Evolutionary conservation across 1,140 invertebrate species (phyloP).

Genomic region (Oedothorax gibbosus): DNA sequence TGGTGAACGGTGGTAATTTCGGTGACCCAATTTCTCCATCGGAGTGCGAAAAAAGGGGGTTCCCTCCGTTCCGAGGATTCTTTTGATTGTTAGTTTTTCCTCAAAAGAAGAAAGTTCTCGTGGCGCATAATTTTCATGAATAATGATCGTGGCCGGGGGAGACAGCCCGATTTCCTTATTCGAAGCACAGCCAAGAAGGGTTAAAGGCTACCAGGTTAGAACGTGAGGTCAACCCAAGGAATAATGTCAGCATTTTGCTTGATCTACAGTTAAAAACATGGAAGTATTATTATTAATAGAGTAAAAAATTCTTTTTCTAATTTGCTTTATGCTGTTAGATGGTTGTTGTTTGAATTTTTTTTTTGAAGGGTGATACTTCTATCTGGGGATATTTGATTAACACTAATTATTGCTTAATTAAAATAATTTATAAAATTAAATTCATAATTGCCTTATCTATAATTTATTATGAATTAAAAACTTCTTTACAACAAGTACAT

Average conservation of each 20-base stretch:
- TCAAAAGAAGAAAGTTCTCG: constrained; percentile 40
- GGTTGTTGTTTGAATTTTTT: constrained; percentile 34
- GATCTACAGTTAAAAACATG: constrained; percentile 48
- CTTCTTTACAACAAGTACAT: too few species aligned
- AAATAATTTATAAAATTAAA: too few species aligned
- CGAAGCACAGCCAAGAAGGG: constrained; percentile 48
- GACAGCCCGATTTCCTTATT: constrained; percentile 52
- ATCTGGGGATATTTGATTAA: neutral
- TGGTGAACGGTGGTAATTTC: constrained; percentile 6
- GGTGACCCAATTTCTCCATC: constrained; percentile 27
- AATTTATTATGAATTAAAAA: too few species aligned
- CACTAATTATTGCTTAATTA: too few species aligned
- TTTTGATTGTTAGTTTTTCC: constrained; percentile 28
- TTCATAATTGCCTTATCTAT: too few species aligned
- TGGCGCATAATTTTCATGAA: constrained; percentile 54
- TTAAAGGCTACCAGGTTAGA: constrained; percentile 55
- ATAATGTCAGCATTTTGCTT: constrained; percentile 54
- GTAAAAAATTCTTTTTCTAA: constrained; percentile 23
- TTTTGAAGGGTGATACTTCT: neutral
- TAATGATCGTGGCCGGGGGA: constrained; percentile 50
- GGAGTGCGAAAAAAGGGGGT: constrained; percentile 25
- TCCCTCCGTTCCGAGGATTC: constrained; percentile 4
- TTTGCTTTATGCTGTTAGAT: constrained; percentile 2
- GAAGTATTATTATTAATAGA: constrained; percentile 8
- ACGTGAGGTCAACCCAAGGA: constrained; percentile 47